Evolutionary conservation across 2,113 vertebrate genomes (phyloP), one percentile per base, ranked within the genome.

Genomic region (Oncorhynchus kisutch): DNA sequence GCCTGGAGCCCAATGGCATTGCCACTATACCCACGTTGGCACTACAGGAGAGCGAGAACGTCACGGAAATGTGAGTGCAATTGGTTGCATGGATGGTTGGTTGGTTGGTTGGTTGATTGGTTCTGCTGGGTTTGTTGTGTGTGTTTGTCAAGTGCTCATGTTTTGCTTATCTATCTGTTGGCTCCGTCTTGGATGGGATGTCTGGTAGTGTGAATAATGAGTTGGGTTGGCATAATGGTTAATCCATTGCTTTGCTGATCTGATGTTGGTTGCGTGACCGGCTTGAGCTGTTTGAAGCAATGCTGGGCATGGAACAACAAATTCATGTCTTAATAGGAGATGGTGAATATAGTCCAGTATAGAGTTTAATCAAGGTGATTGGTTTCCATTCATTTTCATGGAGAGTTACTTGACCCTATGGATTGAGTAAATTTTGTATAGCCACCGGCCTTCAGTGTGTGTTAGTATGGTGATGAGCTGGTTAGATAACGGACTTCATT

Each of bases 31-130:
- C 94, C 0, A 62, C 74, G 2, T 82, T 94, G 87, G 83, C 81
- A 0, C 48, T 3, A 2, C 90, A 92, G 31, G 93, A 94, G 79
- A 94, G 92, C 54, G 93, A 94, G 79, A 94, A 94, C 39, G 74
- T 94, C 82, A 94, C 94, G 0, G 94, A 94, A 80, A 94, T 94
- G 93, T 94, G 85, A 94, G 93, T 94, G 76, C 22, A 4, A 9
- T 22, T 24, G 24, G n/a, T 71, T 71, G 59, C 24, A 69, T 72
- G 16, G 1, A 59, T 57, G 34, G 48, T 51, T 48, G 13, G 49
- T 2, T 70, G 13, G 49, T 2, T 70, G 64, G 76, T 34, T 34
- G 31, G 31, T 31, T 31, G 29, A 3, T 25, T 18, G 65, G 68
- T 76, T 78, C 54, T 54, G 71, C 13, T 73, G 5, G 34, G 2